phyloP scores from a whole-genome alignment of 2,797 vertebrate species.

The Euphonia xanthogaster region DNA sequence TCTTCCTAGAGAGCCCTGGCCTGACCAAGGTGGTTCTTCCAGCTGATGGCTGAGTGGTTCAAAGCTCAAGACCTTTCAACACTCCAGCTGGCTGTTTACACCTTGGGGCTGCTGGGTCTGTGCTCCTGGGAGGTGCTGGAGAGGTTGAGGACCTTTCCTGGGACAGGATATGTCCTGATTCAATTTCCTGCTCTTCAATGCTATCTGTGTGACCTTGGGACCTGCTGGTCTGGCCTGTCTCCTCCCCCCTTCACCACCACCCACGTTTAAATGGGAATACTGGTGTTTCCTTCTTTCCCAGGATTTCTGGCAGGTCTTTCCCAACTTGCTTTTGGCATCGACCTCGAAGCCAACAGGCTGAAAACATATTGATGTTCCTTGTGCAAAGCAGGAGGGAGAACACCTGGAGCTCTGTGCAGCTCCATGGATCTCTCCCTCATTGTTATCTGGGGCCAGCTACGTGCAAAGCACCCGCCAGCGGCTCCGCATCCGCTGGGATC shows the following conservation, averaged over 20 bases:
- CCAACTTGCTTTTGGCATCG: neutral
- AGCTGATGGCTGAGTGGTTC: neutral
- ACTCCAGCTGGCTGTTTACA: neutral
- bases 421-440: neutral
- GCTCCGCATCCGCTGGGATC: constrained; percentile 1
- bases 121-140: neutral
- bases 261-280: constrained; percentile 3
- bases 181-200: constrained; percentile 21
- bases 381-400: neutral
- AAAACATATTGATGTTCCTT: constrained; percentile 16
- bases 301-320: constrained; percentile 26
- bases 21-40: neutral
- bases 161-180: constrained; percentile 1
- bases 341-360: constrained; percentile 15
- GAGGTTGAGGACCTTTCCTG: neutral
- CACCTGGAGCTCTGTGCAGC: neutral
- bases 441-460: neutral
- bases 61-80: constrained; percentile 49
- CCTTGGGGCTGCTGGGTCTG: neutral
- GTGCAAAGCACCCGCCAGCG: neutral
- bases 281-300: constrained; percentile 58
- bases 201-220: constrained; percentile 26
- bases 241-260: neutral
- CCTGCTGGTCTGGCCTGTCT: neutral
- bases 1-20: constrained; percentile 40